Percentiles rank a stretch among this genome's conserved stretches.
phyloP scores from a whole-genome alignment of 2,797 vertebrate species.

The Hemitrygon akajei region DNA sequence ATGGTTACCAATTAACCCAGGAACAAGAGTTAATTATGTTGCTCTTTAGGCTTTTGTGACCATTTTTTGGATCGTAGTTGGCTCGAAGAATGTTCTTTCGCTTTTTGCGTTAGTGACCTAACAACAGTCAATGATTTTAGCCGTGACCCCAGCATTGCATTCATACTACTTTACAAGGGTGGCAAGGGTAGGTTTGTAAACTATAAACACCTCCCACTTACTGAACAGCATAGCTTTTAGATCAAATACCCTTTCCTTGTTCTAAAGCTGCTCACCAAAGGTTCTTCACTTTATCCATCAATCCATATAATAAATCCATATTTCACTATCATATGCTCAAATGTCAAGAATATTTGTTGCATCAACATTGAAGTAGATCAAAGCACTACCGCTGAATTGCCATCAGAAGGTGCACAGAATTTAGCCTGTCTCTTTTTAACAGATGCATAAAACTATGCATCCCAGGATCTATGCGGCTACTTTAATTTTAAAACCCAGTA shows the following conservation, averaged over 20 bases:
- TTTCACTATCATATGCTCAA: not conserved
- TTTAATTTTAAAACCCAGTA: slow-evolving; percentile 33
- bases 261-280: not conserved
- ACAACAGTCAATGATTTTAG: no score
- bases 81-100: not conserved
- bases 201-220: not conserved
- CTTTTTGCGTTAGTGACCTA: not conserved
- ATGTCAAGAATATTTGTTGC: not conserved
- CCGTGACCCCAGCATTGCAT: not conserved
- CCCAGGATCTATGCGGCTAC: slow-evolving; percentile 11
- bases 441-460: not conserved
- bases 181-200: not conserved
- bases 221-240: not conserved
- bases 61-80: not conserved
- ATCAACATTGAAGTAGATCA: not conserved
- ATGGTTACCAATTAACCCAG: not conserved
- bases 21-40: not conserved
- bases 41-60: not conserved
- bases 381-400: no score
- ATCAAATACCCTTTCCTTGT: not conserved
- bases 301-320: no score
- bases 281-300: not conserved
- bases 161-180: not conserved
- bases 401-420: not conserved
- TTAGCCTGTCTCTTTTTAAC: not conserved